Evolutionary conservation across 2,113 vertebrate genomes (phyloP).

Genomic region (Cairina moschata): DNA sequence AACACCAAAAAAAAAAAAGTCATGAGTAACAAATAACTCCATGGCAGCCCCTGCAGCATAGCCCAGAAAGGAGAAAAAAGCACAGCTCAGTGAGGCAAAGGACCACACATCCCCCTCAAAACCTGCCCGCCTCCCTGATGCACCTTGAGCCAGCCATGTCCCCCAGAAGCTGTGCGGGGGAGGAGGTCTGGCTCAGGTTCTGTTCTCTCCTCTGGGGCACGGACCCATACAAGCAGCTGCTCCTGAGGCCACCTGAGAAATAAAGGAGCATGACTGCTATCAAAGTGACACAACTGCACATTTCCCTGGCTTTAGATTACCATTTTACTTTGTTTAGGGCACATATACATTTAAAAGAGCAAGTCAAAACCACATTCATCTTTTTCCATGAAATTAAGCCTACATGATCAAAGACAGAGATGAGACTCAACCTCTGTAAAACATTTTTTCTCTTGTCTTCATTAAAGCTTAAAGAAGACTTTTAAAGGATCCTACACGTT

Average conservation of each 20-base stretch:
- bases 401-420: not conserved
- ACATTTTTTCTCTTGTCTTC: not conserved
- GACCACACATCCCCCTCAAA: rapidly evolving
- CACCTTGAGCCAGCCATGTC: not conserved
- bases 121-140: rapidly evolving
- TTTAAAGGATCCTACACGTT: not conserved
- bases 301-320: not conserved
- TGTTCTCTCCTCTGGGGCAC: rapidly evolving
- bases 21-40: rapidly evolving
- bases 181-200: not conserved
- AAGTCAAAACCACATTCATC: not conserved
- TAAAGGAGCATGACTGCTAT: not conserved
- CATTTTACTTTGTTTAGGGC: not conserved
- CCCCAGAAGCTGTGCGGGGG: no score
- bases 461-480: not conserved
- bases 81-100: not conserved
- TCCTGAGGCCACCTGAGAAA: rapidly evolving
- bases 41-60: not conserved
- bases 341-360: rapidly evolving
- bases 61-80: rapidly evolving
- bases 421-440: rapidly evolving
- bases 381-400: not conserved
- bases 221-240: rapidly evolving
- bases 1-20: no score
- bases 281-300: rapidly evolving